A percentile compares a stretch with the other conserved stretches of the same genome.
phyloP scores from a whole-genome alignment of 2,797 vertebrate genomes.

The Poecilia gillii region DNA sequence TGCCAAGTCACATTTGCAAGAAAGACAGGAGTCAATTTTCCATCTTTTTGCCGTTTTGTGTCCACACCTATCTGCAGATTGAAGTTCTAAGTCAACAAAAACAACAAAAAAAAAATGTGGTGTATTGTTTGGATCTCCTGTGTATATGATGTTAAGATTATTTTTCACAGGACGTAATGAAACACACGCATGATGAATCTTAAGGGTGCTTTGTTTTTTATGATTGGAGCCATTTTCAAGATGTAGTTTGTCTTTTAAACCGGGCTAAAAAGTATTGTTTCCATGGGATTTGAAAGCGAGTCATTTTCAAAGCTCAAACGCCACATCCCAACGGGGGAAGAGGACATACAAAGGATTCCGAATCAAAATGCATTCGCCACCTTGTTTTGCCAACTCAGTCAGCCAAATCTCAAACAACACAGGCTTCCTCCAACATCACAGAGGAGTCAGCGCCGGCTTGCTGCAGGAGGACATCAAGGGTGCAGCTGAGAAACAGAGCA shows the following conservation, averaged over 20 bases:
- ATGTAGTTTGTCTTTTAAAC: constrained; percentile 73
- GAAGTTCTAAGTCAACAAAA: constrained; percentile 78
- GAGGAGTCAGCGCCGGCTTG: constrained; percentile 68
- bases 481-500: constrained; percentile 66
- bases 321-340: constrained; percentile 63
- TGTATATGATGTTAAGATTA: constrained; percentile 75
- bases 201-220: constrained; percentile 71
- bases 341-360: constrained; percentile 71
- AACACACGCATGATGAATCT: constrained; percentile 72
- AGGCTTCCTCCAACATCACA: constrained; percentile 78
- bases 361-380: constrained; percentile 78
- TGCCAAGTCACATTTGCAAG: constrained; percentile 84
- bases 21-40: constrained; percentile 81
- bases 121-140: constrained; percentile 74
- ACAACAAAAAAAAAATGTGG: constrained; percentile 60
- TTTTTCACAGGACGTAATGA: constrained; percentile 69
- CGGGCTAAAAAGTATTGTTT: constrained; percentile 71
- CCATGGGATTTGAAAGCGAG: constrained; percentile 75
- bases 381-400: constrained; percentile 80
- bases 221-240: constrained; percentile 75
- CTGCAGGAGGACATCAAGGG: constrained; percentile 76
- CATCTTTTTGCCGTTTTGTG: constrained; percentile 76
- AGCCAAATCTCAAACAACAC: constrained; percentile 81
- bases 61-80: constrained; percentile 75
- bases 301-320: constrained; percentile 75